A percentile compares a stretch with the other conserved stretches of the same genome.
These are phyloP conservation scores for Phengaris arion DNA, from an alignment of 2,888 invertebrate genomes.

Conservation along the genomic window DNA sequence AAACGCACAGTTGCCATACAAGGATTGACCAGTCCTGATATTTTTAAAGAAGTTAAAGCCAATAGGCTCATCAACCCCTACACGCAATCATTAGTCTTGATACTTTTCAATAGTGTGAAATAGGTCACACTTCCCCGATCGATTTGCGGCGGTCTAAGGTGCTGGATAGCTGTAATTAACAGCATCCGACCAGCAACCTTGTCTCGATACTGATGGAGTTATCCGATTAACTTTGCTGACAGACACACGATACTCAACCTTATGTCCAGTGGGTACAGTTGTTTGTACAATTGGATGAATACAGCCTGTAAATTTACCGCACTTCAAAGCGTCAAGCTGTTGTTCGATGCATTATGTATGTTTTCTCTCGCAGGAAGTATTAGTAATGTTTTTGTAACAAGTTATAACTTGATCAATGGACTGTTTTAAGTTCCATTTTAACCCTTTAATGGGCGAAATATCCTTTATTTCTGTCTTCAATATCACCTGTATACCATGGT, in stretches of 20 bases:
- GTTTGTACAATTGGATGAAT: neutral
- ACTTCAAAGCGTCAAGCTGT: too few relatives aligned
- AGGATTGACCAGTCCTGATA: too few relatives aligned
- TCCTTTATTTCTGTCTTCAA: too few relatives aligned
- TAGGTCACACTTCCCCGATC: conserved; percentile 25
- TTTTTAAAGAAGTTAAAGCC: neutral
- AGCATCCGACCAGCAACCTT: conserved; percentile 26
- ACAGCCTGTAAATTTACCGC: too few relatives aligned
- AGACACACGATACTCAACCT: neutral
- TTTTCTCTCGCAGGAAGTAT: too few relatives aligned
- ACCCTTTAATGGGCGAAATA: too few relatives aligned
- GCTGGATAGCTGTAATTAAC: conserved; percentile 31
- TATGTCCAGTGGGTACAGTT: neutral
- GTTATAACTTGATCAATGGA: too few relatives aligned
- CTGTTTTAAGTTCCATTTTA: too few relatives aligned
- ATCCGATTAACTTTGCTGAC: conserved; percentile 6
- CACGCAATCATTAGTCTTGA: neutral
- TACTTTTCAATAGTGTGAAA: conserved; percentile 6
- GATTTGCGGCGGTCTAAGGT: conserved; percentile 30
- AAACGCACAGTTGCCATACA: too few relatives aligned
- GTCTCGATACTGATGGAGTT: conserved; percentile 26
- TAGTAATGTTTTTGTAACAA: too few relatives aligned
- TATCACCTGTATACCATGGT: too few relatives aligned
- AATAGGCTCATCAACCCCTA: neutral
- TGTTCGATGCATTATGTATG: too few relatives aligned